Percentiles rank a stretch among this genome's conserved stretches.
phyloP scores from a whole-genome alignment of 1,140 invertebrate species.

The Trichonephila inaurata region DNA sequence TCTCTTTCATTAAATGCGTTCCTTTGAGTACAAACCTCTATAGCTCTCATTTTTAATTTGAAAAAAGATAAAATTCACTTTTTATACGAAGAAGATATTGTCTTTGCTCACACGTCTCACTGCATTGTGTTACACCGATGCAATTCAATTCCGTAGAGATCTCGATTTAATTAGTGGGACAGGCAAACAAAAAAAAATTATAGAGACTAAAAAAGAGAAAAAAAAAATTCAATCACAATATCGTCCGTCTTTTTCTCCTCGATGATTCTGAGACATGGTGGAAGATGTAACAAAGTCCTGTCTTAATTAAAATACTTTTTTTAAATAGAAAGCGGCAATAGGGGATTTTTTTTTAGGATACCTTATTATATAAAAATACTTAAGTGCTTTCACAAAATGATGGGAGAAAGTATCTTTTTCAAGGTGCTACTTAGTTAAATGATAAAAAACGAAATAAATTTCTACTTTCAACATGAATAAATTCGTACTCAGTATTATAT shows the following conservation, averaged over 20 bases:
- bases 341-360: neutral
- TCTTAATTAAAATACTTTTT: neutral
- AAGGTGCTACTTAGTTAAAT: too few relatives aligned
- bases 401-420: neutral
- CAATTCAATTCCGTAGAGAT: neutral
- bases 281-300: neutral
- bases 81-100: neutral
- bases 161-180: slow-evolving; percentile 8
- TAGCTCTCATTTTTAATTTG: neutral
- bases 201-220: neutral
- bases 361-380: neutral
- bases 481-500: too few relatives aligned
- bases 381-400: neutral
- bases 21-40: neutral
- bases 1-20: neutral
- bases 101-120: neutral
- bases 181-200: slow-evolving; percentile 7
- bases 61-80: neutral
- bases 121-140: neutral
- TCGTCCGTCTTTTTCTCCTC: neutral
- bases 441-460: too few relatives aligned
- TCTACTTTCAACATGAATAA: too few relatives aligned
- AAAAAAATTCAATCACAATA: slow-evolving; percentile 15
- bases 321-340: neutral
- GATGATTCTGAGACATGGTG: neutral